Percentiles rank a stretch among this genome's conserved stretches.
Conservation (phyloP, 2,888 invertebrate species). For the Zygogramma bicolorata region DNA sequence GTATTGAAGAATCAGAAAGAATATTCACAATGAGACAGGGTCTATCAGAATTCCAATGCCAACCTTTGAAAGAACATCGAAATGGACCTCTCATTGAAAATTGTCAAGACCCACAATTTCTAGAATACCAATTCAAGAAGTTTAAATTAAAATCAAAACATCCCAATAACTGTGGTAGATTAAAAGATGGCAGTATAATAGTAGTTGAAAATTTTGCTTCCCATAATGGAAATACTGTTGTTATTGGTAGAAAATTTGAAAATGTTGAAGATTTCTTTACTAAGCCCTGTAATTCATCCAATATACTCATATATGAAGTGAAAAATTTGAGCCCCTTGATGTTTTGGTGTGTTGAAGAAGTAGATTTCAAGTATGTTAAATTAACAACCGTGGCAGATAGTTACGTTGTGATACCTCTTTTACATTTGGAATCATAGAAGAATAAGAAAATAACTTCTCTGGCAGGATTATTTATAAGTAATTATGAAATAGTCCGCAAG, state of each 20-base stretch:
- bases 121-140: conserved; percentile 16
- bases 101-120: conserved; percentile 15
- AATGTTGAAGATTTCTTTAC: conserved; percentile 18
- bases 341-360: conserved; percentile 7
- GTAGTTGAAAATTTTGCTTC: conserved; percentile 21
- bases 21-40: background rate
- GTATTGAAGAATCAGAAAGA: background rate
- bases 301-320: conserved; percentile 21
- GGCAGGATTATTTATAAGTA: too few relatives aligned
- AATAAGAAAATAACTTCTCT: too few relatives aligned
- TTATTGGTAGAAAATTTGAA: conserved; percentile 22
- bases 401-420: too few relatives aligned
- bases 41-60: background rate
- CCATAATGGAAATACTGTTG: conserved; percentile 1
- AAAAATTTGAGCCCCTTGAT: background rate
- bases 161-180: conserved; percentile 23
- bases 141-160: conserved; percentile 25
- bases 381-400: background rate
- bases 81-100: conserved; percentile 7
- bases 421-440: too few relatives aligned
- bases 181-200: conserved; percentile 18
- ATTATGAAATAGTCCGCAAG: too few relatives aligned
- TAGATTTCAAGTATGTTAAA: conserved; percentile 20
- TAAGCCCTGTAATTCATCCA: conserved; percentile 24
- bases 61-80: conserved; percentile 13